A percentile compares a stretch with the other conserved stretches of the same genome.
These are phyloP conservation scores for Melopsittacus undulatus DNA, from an alignment of 2,797 vertebrate genomes.

Conservation along the genomic window DNA sequence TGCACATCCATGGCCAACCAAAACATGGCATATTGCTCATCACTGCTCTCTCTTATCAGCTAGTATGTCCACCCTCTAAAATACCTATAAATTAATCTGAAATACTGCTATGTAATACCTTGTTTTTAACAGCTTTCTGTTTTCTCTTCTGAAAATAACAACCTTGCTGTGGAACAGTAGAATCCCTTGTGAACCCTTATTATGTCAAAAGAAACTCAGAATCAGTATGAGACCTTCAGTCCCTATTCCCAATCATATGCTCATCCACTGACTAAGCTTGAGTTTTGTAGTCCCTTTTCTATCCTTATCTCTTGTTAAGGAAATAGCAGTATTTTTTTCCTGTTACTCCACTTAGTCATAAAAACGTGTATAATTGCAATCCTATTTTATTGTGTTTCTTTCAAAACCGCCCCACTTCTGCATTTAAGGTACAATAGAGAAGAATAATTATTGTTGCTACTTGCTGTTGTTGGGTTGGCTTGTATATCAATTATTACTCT, in stretches of 20 bases:
- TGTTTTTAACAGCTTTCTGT: background rate
- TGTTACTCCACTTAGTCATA: background rate
- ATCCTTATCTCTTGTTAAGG: background rate
- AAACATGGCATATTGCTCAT: fast-evolving
- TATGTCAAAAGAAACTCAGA: background rate
- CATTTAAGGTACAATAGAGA: background rate
- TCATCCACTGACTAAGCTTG: background rate
- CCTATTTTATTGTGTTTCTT: background rate
- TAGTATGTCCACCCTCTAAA: background rate
- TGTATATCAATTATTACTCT: background rate
- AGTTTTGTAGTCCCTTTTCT: background rate
- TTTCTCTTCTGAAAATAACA: background rate
- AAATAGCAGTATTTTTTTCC: background rate
- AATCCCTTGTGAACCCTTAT: background rate
- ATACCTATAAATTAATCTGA: background rate
- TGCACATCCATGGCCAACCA: background rate
- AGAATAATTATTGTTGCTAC: background rate
- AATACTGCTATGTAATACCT: background rate
- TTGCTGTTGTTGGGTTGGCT: background rate
- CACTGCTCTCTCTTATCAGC: background rate
- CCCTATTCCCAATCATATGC: background rate
- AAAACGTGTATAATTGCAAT: background rate
- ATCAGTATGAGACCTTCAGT: background rate
- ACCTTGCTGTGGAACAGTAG: background rate
- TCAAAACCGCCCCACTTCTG: background rate